These are phyloP conservation scores for Drosophila meridiana DNA, from an alignment of 2,888 invertebrate species.

Conservation along the genomic window DNA sequence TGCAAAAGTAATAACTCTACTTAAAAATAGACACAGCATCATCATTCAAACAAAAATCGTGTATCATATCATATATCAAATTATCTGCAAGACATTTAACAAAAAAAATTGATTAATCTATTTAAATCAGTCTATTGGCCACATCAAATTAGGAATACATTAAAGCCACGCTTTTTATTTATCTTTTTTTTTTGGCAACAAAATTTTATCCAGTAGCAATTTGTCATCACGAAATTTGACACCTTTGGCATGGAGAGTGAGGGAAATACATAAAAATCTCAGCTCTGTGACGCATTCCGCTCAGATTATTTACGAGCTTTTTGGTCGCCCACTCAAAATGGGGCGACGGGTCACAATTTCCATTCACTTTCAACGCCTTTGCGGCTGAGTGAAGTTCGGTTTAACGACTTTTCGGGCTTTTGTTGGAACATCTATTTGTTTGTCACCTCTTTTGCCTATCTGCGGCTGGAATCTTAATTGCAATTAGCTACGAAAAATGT, in stretches of 20 bases:
- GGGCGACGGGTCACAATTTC: slow-evolving; percentile 19
- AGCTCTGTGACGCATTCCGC: slow-evolving; percentile 20
- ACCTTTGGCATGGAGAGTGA: neutral
- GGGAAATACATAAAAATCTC: slow-evolving; percentile 27
- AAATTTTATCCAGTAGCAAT: slow-evolving; percentile 27
- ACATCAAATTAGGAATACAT: slow-evolving; percentile 2
- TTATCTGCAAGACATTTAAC: neutral
- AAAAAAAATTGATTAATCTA: slow-evolving; percentile 2
- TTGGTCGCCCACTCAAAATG: slow-evolving; percentile 40
- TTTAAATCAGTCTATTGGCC: neutral
- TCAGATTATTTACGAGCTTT: slow-evolving; percentile 44
- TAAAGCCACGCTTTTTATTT: neutral
- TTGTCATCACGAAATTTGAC: slow-evolving; percentile 14
- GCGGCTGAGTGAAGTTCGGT: neutral
- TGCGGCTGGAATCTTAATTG: slow-evolving; percentile 67
- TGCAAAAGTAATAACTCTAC: neutral
- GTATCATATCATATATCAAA: neutral
- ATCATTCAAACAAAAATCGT: neutral
- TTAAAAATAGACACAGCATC: neutral
- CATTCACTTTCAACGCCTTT: slow-evolving; percentile 58
- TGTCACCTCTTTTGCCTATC: slow-evolving; percentile 66
- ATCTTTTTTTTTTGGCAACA: neutral
- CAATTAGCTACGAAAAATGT: slow-evolving; percentile 72
- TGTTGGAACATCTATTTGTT: slow-evolving; percentile 58
- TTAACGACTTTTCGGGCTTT: slow-evolving; percentile 9